phyloP scores from a whole-genome alignment of 1,140 invertebrate genomes.

The Coelopa frigida region DNA sequence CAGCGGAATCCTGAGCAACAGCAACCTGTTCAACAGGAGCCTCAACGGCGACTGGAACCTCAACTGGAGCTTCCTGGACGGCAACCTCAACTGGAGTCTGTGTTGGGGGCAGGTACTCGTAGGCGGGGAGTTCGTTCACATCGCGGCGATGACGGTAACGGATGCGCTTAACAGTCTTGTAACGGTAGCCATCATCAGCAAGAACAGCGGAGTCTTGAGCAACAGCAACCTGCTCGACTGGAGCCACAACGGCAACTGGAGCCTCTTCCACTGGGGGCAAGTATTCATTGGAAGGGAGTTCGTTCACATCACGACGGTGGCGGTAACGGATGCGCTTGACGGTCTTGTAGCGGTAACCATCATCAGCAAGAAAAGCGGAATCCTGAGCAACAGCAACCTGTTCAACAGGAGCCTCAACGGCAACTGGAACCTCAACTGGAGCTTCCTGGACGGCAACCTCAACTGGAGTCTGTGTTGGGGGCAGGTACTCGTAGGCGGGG shows the following conservation, averaged over 20 bases:
- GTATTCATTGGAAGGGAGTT: slow-evolving; percentile 28
- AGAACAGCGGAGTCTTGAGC: slow-evolving; percentile 13
- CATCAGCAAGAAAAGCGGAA: slow-evolving; percentile 21
- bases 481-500: slow-evolving; percentile 27
- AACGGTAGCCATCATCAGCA: slow-evolving; percentile 38
- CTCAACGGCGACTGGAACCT: slow-evolving; percentile 9
- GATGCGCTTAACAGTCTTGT: slow-evolving; percentile 37
- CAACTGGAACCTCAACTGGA: slow-evolving; percentile 15
- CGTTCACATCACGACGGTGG: slow-evolving; percentile 30
- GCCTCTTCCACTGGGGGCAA: slow-evolving; percentile 20
- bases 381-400: slow-evolving; percentile 16
- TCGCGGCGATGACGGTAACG: slow-evolving; percentile 37
- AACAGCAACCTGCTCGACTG: slow-evolving; percentile 19
- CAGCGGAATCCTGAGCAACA: slow-evolving; percentile 18
- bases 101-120: slow-evolving; percentile 28
- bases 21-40: slow-evolving; percentile 13
- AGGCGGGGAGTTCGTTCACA: slow-evolving; percentile 24
- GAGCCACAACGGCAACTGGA: slow-evolving; percentile 9
- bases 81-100: slow-evolving; percentile 12
- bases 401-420: slow-evolving; percentile 10
- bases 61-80: slow-evolving; percentile 19
- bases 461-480: slow-evolving; percentile 17
- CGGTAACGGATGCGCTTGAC: slow-evolving; percentile 14
- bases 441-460: slow-evolving; percentile 16
- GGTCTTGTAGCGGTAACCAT: slow-evolving; percentile 33